A percentile compares a stretch with the other conserved stretches of the same genome.
These are phyloP conservation scores for Busseola fusca DNA, from an alignment of 2,888 invertebrate genomes.

Conservation along the genomic window DNA sequence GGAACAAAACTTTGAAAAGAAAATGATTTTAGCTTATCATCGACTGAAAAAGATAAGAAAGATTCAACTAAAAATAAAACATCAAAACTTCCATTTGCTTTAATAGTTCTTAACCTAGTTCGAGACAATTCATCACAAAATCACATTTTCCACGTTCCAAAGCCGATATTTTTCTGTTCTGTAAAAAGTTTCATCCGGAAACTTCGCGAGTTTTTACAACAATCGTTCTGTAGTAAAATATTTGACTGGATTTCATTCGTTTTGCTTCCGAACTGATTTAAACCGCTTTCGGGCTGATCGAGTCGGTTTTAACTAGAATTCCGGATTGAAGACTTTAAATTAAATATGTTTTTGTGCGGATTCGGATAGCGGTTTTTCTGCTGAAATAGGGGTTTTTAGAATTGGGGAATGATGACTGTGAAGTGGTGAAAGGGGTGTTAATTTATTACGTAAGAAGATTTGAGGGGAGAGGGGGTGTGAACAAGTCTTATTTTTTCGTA, in stretches of 20 bases:
- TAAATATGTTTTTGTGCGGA: conserved; percentile 46
- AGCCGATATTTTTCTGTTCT: conserved; percentile 42
- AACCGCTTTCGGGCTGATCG: conserved; percentile 47
- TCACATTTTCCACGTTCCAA: conserved; percentile 51
- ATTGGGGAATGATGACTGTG: conserved; percentile 10
- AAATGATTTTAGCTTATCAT: conserved; percentile 1
- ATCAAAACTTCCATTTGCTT: conserved; percentile 30
- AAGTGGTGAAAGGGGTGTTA: not conserved
- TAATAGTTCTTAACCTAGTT: conserved; percentile 53
- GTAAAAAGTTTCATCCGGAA: conserved; percentile 43
- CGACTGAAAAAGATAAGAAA: conserved; percentile 21
- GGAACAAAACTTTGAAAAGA: conserved; percentile 1
- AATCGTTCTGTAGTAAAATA: conserved; percentile 47
- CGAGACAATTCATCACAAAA: conserved; percentile 52
- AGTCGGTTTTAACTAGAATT: conserved; percentile 50
- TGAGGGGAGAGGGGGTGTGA: too few species aligned
- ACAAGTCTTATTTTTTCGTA: too few species aligned
- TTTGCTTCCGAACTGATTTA: conserved; percentile 38
- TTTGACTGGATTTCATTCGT: conserved; percentile 41
- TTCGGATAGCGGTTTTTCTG: conserved; percentile 9
- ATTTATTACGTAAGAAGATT: too few species aligned
- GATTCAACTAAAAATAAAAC: conserved; percentile 36
- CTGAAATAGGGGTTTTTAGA: conserved; percentile 7
- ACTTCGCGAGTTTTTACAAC: conserved; percentile 47
- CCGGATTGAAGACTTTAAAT: conserved; percentile 45